Evolutionary conservation across 2,888 invertebrate genomes (phyloP).

Genomic region (Luperina nickerlii): DNA sequence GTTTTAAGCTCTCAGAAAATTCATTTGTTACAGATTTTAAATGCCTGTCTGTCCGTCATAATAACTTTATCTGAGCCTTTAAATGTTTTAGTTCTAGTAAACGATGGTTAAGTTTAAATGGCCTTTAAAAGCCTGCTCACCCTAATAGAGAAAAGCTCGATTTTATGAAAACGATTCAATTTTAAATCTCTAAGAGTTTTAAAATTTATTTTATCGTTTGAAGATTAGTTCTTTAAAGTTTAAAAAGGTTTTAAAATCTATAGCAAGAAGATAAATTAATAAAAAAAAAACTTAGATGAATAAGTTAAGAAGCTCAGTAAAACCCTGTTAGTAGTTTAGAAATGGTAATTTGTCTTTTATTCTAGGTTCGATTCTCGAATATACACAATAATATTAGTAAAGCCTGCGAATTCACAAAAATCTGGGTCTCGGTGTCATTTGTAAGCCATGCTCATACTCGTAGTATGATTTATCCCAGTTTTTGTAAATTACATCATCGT

Average conservation of each 20-base stretch:
- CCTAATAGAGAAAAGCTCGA: slow-evolving; percentile 6
- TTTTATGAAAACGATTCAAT: slow-evolving; percentile 17
- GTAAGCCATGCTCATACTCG: background rate
- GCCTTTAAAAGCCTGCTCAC: background rate
- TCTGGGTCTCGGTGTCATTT: background rate
- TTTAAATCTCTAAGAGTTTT: slow-evolving; percentile 20
- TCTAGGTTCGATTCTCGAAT: no score
- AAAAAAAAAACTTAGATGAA: background rate
- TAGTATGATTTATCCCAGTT: background rate
- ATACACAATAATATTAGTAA: background rate
- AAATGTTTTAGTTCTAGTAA: slow-evolving; percentile 6
- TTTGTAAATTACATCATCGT: background rate
- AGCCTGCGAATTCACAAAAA: background rate
- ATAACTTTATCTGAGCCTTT: slow-evolving; percentile 24
- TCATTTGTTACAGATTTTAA: slow-evolving; percentile 7
- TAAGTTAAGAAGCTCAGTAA: background rate
- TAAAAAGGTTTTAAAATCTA: background rate
- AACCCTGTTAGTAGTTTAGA: background rate
- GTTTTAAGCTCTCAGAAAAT: background rate
- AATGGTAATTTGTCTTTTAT: background rate
- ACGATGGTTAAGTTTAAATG: slow-evolving; percentile 11
- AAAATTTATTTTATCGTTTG: background rate
- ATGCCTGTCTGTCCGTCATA: slow-evolving; percentile 16
- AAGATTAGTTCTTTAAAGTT: background rate
- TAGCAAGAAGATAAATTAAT: background rate